phyloP scores from a whole-genome alignment of 2,797 vertebrate genomes.

The Sebastes aleutianus region DNA sequence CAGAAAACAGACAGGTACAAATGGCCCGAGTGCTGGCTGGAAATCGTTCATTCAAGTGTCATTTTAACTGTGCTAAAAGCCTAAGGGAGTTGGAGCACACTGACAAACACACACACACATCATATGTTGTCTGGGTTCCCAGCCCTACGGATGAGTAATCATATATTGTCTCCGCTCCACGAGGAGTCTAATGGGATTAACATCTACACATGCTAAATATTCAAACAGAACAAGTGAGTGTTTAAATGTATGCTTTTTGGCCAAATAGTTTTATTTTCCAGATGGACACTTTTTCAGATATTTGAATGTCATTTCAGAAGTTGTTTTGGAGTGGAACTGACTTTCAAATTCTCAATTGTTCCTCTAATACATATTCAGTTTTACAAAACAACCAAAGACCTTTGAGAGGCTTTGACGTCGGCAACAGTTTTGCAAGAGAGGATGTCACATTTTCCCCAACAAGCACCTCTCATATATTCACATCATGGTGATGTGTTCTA shows the following conservation, averaged over 20 bases:
- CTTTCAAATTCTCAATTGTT: conserved; percentile 24
- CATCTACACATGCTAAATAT: conserved; percentile 44
- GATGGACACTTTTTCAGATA: conserved; percentile 1
- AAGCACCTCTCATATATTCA: conserved; percentile 2
- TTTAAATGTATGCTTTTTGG: background rate
- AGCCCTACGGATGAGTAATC: conserved; percentile 26
- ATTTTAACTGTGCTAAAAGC: conserved; percentile 33
- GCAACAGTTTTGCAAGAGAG: background rate
- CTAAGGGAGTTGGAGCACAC: conserved; percentile 23
- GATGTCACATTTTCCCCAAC: conserved; percentile 21
- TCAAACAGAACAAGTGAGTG: conserved; percentile 16
- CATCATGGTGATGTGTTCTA: background rate
- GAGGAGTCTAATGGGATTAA: conserved; percentile 26
- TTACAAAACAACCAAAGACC: background rate
- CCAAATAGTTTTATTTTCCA: conserved; percentile 20
- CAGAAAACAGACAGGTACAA: conserved; percentile 75
- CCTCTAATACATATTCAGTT: conserved; percentile 6
- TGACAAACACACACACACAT: conserved; percentile 34
- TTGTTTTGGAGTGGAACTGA: background rate
- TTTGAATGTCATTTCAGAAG: conserved; percentile 4
- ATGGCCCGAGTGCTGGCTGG: conserved; percentile 49
- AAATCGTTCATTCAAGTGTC: conserved; percentile 64
- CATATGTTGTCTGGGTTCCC: conserved; percentile 24
- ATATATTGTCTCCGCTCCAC: conserved; percentile 21
- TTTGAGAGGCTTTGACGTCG: background rate